Evolutionary conservation across 2,888 invertebrate species (phyloP).

Genomic region (Chloromyia formosa): DNA sequence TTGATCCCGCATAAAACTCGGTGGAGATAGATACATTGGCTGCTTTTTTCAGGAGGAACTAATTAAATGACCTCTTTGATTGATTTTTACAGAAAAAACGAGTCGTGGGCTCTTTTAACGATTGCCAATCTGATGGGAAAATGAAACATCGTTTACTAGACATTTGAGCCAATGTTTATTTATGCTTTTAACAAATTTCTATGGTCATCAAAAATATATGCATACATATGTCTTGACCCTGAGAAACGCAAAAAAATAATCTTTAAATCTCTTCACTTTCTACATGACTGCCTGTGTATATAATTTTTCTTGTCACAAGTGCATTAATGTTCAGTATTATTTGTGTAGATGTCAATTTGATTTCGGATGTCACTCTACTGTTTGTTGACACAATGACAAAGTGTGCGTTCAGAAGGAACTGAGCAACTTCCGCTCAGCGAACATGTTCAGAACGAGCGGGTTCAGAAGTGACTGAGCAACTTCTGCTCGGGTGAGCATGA

Average conservation of each 20-base stretch:
- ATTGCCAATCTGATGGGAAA: not conserved
- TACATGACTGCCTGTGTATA: not conserved
- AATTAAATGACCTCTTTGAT: conserved; percentile 5
- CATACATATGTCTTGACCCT: conserved; percentile 31
- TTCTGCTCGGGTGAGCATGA: no score
- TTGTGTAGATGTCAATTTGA: no score
- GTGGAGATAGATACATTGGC: no score
- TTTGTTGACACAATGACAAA: no score
- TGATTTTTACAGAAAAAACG: not conserved
- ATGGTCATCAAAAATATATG: conserved; percentile 21
- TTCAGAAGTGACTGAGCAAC: no score
- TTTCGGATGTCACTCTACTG: no score
- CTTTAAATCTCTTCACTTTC: conserved; percentile 32
- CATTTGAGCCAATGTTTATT: not conserved
- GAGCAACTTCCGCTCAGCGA: no score
- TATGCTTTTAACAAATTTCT: conserved; percentile 3
- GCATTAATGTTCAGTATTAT: no score
- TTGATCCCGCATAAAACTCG: not conserved
- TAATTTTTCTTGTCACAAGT: no score
- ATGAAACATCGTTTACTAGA: not conserved
- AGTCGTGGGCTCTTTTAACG: not conserved
- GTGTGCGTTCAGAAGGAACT: no score
- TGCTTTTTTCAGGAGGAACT: not conserved
- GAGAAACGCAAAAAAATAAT: conserved; percentile 10
- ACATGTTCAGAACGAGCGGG: no score